These are phyloP conservation scores for Apocheima hispidaria DNA, from an alignment of 2,888 invertebrate genomes.

Conservation along the genomic window DNA sequence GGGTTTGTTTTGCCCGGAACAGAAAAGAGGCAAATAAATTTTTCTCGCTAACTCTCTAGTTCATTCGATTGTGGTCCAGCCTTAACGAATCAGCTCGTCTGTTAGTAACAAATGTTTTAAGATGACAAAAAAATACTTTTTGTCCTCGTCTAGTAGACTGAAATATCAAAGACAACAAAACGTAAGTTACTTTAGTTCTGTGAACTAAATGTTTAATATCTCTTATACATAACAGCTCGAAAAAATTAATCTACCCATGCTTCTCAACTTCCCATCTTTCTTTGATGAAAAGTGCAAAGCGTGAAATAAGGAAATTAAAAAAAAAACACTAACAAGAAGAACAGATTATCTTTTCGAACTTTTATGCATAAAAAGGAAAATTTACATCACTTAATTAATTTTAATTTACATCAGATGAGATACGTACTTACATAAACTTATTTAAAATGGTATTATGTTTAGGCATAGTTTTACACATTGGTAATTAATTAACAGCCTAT, in stretches of 20 bases:
- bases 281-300: no score
- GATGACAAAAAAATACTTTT: not conserved
- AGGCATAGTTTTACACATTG: conserved; percentile 4
- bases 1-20: not conserved
- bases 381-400: no score
- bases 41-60: not conserved
- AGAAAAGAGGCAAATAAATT: not conserved
- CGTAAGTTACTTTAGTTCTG: not conserved
- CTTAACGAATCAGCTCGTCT: not conserved
- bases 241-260: no score
- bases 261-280: no score
- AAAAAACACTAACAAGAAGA: not conserved
- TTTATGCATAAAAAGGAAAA: no score
- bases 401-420: no score
- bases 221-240: no score
- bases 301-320: no score
- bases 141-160: not conserved
- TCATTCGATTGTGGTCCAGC: not conserved
- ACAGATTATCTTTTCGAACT: not conserved
- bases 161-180: not conserved
- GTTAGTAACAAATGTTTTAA: not conserved
- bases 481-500: conserved; percentile 32
- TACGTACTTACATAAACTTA: not conserved
- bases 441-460: not conserved
- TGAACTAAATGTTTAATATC: not conserved